Percentiles rank a stretch among this genome's conserved stretches.
These are phyloP conservation scores for Vidua chalybeata DNA, from an alignment of 2,113 vertebrate species.

Conservation along the genomic window DNA sequence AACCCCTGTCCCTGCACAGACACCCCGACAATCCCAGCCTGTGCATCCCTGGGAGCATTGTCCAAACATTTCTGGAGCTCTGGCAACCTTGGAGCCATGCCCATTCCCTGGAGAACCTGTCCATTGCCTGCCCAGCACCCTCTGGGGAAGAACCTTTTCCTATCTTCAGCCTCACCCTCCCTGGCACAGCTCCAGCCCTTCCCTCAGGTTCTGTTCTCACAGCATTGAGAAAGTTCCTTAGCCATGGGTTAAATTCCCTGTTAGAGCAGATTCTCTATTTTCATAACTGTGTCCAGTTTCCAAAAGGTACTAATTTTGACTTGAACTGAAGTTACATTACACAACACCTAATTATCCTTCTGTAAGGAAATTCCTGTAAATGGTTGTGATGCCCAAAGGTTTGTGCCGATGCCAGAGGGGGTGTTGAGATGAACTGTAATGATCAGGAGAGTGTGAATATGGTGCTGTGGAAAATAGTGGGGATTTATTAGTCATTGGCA, in stretches of 20 bases:
- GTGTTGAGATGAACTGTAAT: not conserved
- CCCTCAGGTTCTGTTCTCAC: not conserved
- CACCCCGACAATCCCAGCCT: not conserved
- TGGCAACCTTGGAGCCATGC: not conserved
- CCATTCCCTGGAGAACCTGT: not conserved
- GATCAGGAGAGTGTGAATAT: not conserved
- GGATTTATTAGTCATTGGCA: not conserved
- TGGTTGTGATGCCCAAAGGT: not conserved
- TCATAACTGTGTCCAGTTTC: not conserved
- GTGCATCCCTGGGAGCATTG: accelerated
- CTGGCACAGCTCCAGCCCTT: accelerated
- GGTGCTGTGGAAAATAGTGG: not conserved
- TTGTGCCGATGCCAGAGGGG: not conserved
- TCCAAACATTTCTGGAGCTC: not conserved
- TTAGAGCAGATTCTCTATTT: not conserved
- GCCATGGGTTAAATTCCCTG: not conserved
- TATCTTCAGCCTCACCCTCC: not conserved
- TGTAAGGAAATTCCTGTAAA: not conserved
- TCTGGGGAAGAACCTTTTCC: not conserved
- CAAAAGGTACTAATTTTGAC: not conserved
- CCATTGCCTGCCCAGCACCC: not conserved
- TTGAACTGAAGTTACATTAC: not conserved
- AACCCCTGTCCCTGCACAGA: no score
- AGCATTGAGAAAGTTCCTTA: not conserved
- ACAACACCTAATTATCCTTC: not conserved